Evolutionary conservation across 2,888 invertebrate genomes (phyloP).

Genomic region (Scelioninae gen. 2): DNA sequence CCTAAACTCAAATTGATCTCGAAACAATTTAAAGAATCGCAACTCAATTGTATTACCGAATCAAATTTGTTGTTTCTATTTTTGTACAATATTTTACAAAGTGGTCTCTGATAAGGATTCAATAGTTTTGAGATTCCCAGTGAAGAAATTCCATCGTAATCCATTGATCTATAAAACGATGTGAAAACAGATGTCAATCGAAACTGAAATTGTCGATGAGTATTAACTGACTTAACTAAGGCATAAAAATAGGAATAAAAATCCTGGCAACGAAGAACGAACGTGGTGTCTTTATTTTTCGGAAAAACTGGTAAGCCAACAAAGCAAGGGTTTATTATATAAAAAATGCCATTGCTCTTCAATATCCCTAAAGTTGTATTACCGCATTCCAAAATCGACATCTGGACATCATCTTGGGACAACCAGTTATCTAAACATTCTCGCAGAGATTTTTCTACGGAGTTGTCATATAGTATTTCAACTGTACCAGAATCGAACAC

Average conservation of each 20-base stretch:
- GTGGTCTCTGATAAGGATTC: slow-evolving; percentile 13
- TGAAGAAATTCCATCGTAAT: slow-evolving; percentile 26
- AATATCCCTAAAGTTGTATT: slow-evolving; percentile 65
- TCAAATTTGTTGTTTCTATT: background rate
- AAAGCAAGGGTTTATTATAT: slow-evolving; percentile 70
- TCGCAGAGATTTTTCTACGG: slow-evolving; percentile 61
- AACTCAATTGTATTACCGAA: background rate
- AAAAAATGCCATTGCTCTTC: slow-evolving; percentile 66
- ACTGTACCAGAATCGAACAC: slow-evolving; percentile 60
- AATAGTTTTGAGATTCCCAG: slow-evolving; percentile 25
- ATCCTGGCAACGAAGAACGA: slow-evolving; percentile 70
- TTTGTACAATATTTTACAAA: background rate
- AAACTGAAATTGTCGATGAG: slow-evolving; percentile 64
- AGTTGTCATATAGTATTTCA: slow-evolving; percentile 39
- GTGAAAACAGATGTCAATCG: slow-evolving; percentile 64
- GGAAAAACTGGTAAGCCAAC: slow-evolving; percentile 71
- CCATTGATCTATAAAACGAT: slow-evolving; percentile 25
- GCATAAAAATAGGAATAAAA: slow-evolving; percentile 67
- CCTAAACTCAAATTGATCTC: slow-evolving; percentile 37
- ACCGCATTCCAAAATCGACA: slow-evolving; percentile 69
- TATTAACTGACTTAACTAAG: slow-evolving; percentile 70
- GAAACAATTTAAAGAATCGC: slow-evolving; percentile 38
- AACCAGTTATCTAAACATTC: slow-evolving; percentile 57
- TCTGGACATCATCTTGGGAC: slow-evolving; percentile 62
- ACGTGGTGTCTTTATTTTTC: slow-evolving; percentile 68